These are phyloP conservation scores for Trissolcus japonicus DNA, from an alignment of 2,888 invertebrate species.

Conservation along the genomic window DNA sequence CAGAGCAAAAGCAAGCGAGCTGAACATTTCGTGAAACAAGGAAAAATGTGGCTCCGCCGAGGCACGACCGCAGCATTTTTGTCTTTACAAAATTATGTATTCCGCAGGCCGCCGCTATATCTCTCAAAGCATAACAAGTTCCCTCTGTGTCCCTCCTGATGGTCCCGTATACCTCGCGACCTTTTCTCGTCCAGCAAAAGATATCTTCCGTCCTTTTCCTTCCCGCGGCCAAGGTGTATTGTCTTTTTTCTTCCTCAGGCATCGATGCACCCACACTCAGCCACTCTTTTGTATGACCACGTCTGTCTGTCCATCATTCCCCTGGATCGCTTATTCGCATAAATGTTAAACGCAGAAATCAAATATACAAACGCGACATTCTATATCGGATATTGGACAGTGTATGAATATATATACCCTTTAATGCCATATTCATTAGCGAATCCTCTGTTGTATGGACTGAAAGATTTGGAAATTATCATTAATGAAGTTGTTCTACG, in stretches of 20 bases:
- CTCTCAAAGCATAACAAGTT: constrained; percentile 77
- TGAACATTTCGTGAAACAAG: constrained; percentile 75
- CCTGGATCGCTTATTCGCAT: constrained; percentile 50
- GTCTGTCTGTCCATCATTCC: constrained; percentile 55
- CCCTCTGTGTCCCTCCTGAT: constrained; percentile 66
- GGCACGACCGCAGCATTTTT: constrained; percentile 76
- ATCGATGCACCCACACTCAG: constrained; percentile 55
- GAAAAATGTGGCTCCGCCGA: constrained; percentile 74
- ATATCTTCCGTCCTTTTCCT: constrained; percentile 52
- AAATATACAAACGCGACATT: constrained; percentile 57
- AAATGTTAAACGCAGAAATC: constrained; percentile 56
- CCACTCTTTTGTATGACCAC: constrained; percentile 50
- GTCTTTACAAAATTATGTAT: constrained; percentile 77
- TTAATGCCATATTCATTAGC: constrained; percentile 55
- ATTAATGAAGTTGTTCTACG: constrained; percentile 55
- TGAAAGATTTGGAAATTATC: constrained; percentile 55
- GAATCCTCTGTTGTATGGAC: constrained; percentile 52
- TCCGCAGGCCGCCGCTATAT: constrained; percentile 75
- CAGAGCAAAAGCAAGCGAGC: constrained; percentile 64
- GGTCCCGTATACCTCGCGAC: constrained; percentile 54
- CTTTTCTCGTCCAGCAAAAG: constrained; percentile 56
- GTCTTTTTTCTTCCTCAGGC: constrained; percentile 32
- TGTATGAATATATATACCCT: constrained; percentile 52
- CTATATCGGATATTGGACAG: constrained; percentile 54
- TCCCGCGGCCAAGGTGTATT: constrained; percentile 16